Evolutionary conservation across 2,888 invertebrate species (phyloP).

Genomic region (Dolichomitus sp.): DNA sequence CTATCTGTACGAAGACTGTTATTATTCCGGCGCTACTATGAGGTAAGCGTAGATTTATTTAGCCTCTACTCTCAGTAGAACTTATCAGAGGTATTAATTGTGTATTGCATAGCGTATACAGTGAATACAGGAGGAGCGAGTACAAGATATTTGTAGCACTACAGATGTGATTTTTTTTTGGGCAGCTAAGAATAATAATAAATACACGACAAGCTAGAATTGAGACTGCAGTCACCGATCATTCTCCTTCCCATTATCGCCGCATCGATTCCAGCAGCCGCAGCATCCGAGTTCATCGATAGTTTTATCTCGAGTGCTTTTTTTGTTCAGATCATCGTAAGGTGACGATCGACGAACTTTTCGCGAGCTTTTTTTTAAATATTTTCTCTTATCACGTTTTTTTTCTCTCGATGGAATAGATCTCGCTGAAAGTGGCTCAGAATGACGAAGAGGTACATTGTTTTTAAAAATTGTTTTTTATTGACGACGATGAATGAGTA

Average conservation of each 20-base stretch:
- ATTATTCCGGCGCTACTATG: neutral
- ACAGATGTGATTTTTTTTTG: conserved; percentile 21
- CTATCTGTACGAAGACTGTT: conserved; percentile 55
- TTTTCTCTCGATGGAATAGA: conserved; percentile 63
- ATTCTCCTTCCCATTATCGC: conserved; percentile 58
- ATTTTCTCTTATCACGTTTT: neutral
- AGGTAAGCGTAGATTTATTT: conserved; percentile 23
- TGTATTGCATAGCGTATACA: conserved; percentile 22
- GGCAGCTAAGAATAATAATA: conserved; percentile 51
- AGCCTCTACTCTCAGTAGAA: conserved; percentile 23
- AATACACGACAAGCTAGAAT: conserved; percentile 30
- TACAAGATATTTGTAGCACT: conserved; percentile 22
- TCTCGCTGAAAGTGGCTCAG: conserved; percentile 72
- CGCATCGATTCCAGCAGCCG: conserved; percentile 22
- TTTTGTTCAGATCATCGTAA: conserved; percentile 15
- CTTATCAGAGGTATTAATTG: neutral
- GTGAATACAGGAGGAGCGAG: conserved; percentile 20
- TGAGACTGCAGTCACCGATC: conserved; percentile 50
- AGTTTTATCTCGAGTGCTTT: conserved; percentile 6
- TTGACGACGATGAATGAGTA: conserved; percentile 64
- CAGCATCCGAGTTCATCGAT: conserved; percentile 6
- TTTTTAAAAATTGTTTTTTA: conserved; percentile 48
- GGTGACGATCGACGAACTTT: conserved; percentile 40
- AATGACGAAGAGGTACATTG: conserved; percentile 52
- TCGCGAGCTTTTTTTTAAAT: conserved; percentile 34